phyloP scores from a whole-genome alignment of 1,140 invertebrate species.

The Drosophila rhopaloa region DNA sequence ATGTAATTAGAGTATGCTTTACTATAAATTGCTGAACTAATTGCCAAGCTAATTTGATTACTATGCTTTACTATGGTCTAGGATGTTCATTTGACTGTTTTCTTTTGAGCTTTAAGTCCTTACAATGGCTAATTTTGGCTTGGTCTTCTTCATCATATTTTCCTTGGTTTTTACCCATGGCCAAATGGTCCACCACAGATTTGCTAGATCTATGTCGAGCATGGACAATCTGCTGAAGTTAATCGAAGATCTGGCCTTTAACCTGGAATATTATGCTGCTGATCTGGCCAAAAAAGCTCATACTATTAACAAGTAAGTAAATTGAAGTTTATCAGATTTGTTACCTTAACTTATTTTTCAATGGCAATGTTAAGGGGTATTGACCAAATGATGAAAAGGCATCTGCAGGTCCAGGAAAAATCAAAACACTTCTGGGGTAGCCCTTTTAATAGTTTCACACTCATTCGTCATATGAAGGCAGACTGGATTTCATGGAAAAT shows the following conservation, averaged over 20 bases:
- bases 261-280: conserved; percentile 3
- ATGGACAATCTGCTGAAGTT: conserved; percentile 19
- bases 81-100: too few relatives aligned
- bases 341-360: too few relatives aligned
- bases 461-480: conserved; percentile 34
- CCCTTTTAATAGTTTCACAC: conserved; percentile 19
- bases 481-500: conserved; percentile 39
- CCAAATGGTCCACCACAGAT: neutral
- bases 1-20: too few relatives aligned
- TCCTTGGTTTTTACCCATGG: too few relatives aligned
- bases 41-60: too few relatives aligned
- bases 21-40: too few relatives aligned
- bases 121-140: too few relatives aligned
- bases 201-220: conserved; percentile 11
- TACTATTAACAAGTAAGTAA: conserved; percentile 11
- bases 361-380: conserved; percentile 9
- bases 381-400: conserved; percentile 1
- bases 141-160: too few relatives aligned
- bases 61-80: too few relatives aligned
- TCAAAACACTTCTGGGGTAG: neutral
- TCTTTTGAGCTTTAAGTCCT: too few relatives aligned
- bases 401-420: too few relatives aligned
- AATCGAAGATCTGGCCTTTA: neutral
- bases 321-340: too few relatives aligned
- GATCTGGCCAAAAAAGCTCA: neutral